These are phyloP conservation scores for Crotalus viridis DNA, from an alignment of 2,113 vertebrate genomes.

Conservation along the genomic window DNA sequence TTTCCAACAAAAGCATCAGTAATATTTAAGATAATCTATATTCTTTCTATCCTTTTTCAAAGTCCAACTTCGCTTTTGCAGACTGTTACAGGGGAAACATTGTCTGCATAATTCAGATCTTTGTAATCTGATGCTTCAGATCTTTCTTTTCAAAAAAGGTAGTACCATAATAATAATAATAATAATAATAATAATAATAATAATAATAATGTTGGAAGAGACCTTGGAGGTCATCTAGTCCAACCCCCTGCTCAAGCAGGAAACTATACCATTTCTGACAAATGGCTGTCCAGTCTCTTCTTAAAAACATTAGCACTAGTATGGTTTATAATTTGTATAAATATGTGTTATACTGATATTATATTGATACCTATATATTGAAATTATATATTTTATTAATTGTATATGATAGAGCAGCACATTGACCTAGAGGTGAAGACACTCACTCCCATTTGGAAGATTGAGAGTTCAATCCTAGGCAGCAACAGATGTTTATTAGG, in stretches of 20 bases:
- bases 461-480: neutral
- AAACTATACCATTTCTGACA: too few relatives aligned
- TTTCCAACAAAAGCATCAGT: neutral
- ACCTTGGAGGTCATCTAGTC: too few relatives aligned
- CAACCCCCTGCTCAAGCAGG: too few relatives aligned
- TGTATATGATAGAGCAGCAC: neutral
- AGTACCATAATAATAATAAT: neutral
- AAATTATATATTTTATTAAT: neutral
- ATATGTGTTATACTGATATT: neutral
- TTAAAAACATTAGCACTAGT: too few relatives aligned
- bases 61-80: neutral
- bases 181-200: too few relatives aligned
- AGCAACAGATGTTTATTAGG: neutral
- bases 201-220: too few relatives aligned
- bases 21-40: neutral
- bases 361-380: neutral
- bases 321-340: neutral
- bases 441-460: neutral
- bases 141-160: neutral
- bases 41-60: neutral
- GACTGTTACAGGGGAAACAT: neutral
- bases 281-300: too few relatives aligned
- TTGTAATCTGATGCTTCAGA: neutral
- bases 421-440: neutral
- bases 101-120: neutral